Evolutionary conservation across 2,113 vertebrate species (phyloP).

Genomic region (Ranitomeya variabilis): DNA sequence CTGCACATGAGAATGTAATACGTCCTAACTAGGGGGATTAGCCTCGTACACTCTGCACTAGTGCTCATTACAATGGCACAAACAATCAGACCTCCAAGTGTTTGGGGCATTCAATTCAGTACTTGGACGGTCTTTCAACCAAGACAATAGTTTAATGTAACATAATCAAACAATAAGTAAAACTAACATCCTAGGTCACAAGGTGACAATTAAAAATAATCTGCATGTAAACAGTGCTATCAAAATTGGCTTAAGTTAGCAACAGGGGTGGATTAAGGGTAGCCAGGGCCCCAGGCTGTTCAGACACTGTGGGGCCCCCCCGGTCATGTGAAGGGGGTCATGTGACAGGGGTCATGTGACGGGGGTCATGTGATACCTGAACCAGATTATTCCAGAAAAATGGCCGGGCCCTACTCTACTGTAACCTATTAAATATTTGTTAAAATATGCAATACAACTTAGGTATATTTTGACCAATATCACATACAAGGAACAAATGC

Average conservation of each 20-base stretch:
- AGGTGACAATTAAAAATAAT: neutral
- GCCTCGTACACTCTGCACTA: neutral
- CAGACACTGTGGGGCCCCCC: no score
- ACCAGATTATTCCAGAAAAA: no score
- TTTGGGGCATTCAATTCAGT: neutral
- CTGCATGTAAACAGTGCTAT: neutral
- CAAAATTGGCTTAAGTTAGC: neutral
- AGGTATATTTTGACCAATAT: no score
- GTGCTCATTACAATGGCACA: conserved; percentile 15
- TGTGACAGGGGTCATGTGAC: no score
- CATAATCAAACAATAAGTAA: conserved; percentile 6
- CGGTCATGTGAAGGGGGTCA: no score
- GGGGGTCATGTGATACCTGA: no score
- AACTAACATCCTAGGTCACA: conserved; percentile 2
- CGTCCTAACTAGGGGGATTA: conserved; percentile 7
- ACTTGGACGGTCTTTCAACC: neutral
- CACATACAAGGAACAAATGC: no score
- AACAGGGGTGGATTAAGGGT: no score
- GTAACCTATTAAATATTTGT: no score
- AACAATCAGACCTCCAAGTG: conserved; percentile 23
- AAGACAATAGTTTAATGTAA: conserved; percentile 34
- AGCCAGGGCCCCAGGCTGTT: no score
- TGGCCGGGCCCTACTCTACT: no score
- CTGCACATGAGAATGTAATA: conserved; percentile 4
- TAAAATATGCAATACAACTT: no score